phyloP scores from a whole-genome alignment of 2,888 invertebrate genomes.

The Pantelozetes paolii region DNA sequence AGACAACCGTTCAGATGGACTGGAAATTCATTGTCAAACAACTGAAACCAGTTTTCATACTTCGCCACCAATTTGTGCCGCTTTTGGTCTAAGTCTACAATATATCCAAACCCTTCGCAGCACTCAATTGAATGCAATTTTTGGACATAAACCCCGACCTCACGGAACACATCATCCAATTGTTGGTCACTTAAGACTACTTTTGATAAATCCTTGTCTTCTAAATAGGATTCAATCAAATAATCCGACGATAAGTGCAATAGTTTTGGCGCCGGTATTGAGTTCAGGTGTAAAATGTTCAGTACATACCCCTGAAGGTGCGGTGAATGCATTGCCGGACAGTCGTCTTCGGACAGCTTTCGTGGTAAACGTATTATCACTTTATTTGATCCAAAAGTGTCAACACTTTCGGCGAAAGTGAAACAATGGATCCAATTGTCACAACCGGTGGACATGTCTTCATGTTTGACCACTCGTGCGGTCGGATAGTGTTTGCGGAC shows the following conservation, averaged over 20 bases:
- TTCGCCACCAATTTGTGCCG: not conserved
- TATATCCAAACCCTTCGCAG: slow-evolving; percentile 4
- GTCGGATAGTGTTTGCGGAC: not conserved
- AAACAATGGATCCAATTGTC: not conserved
- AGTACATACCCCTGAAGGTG: not conserved
- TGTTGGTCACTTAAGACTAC: not conserved
- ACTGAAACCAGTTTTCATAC: not conserved
- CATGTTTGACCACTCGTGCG: not conserved
- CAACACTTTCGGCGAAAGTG: not conserved
- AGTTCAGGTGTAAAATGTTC: not conserved
- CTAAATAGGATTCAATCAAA: slow-evolving; percentile 3
- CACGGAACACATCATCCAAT: not conserved
- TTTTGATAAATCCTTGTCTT: slow-evolving; percentile 1
- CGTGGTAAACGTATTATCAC: not conserved
- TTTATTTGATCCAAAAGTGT: not conserved
- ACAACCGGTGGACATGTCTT: slow-evolving; percentile 5
- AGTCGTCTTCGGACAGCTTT: not conserved
- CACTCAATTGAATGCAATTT: slow-evolving; percentile 3
- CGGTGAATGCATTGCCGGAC: not conserved
- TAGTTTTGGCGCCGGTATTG: slow-evolving; percentile 3
- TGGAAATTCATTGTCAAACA: not conserved
- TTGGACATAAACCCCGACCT: not conserved
- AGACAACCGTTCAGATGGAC: not conserved
- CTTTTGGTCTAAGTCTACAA: not conserved
- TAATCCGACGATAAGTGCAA: not conserved